A percentile compares a stretch with the other conserved stretches of the same genome.
Conservation (phyloP, 2,113 vertebrate genomes). For the Zosterops pallidus region DNA sequence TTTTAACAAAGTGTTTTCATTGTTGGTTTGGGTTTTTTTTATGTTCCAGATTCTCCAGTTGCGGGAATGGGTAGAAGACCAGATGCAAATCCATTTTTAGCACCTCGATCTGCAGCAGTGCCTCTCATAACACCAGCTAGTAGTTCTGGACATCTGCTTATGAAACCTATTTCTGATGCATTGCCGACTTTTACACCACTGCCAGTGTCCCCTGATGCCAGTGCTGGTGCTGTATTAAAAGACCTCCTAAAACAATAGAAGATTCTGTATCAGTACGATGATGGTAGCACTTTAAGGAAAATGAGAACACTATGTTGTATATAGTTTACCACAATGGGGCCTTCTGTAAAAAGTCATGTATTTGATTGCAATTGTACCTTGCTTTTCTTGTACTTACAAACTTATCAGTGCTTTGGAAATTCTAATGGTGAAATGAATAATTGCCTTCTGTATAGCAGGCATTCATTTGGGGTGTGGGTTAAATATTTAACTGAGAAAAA, state of each 20-base stretch:
- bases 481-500: conserved; percentile 21
- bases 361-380: conserved; percentile 42
- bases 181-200: conserved; percentile 93
- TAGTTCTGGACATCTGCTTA: conserved; percentile 85
- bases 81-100: conserved; percentile 88
- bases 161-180: conserved; percentile 92
- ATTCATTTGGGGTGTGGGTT: background rate
- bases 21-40: background rate
- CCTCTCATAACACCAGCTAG: conserved; percentile 79
- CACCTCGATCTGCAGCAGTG: conserved; percentile 91
- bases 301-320: conserved; percentile 61
- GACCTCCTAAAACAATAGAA: conserved; percentile 89
- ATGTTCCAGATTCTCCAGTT: conserved; percentile 54
- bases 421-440: background rate
- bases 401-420: conserved; percentile 37
- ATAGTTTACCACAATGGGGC: conserved; percentile 74
- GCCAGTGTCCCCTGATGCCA: conserved; percentile 88
- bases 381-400: conserved; percentile 43
- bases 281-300: conserved; percentile 76
- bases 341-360: conserved; percentile 71
- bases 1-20: background rate
- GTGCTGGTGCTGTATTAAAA: conserved; percentile 89
- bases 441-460: background rate
- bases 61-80: conserved; percentile 71
- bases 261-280: background rate